These are phyloP conservation scores for Petrocephalus schoutedeni DNA, from an alignment of 2,797 vertebrate species.

Conservation along the genomic window DNA sequence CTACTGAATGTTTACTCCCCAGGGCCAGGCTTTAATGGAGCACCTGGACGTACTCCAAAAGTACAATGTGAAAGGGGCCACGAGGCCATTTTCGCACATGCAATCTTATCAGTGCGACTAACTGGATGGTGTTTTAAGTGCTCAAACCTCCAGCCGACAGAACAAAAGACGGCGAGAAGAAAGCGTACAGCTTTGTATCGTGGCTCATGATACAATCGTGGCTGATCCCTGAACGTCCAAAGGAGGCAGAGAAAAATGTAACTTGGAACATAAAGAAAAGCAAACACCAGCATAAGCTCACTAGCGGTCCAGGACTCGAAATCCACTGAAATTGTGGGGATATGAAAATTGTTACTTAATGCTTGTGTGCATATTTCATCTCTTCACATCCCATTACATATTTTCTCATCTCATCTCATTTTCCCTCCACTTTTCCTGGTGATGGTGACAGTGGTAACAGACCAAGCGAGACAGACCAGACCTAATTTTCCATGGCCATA, in stretches of 20 bases:
- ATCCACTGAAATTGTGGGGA: not conserved
- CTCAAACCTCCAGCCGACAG: not conserved
- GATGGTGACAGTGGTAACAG: not conserved
- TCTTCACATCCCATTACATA: not conserved
- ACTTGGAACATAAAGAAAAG: not conserved
- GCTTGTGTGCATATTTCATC: not conserved
- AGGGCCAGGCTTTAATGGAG: slow-evolving; percentile 8
- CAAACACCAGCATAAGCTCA: not conserved
- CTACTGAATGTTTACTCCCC: slow-evolving; percentile 4
- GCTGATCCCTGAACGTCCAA: not conserved
- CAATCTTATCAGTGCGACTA: not conserved
- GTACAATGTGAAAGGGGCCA: not conserved
- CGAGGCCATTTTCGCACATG: not conserved
- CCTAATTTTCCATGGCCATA: not conserved
- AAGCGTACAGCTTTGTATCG: not conserved
- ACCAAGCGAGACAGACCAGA: not conserved
- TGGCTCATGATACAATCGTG: not conserved
- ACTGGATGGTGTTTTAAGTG: not conserved
- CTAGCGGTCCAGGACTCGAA: no score
- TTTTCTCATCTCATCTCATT: not conserved
- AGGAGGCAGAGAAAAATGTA: not conserved
- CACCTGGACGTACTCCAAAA: slow-evolving; percentile 6
- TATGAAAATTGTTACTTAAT: not conserved
- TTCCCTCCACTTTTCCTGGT: not conserved
- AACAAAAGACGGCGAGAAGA: not conserved